A percentile compares a stretch with the other conserved stretches of the same genome.
Conservation (phyloP, 1,140 invertebrate genomes). For the Leptonema lineaticorne region DNA sequence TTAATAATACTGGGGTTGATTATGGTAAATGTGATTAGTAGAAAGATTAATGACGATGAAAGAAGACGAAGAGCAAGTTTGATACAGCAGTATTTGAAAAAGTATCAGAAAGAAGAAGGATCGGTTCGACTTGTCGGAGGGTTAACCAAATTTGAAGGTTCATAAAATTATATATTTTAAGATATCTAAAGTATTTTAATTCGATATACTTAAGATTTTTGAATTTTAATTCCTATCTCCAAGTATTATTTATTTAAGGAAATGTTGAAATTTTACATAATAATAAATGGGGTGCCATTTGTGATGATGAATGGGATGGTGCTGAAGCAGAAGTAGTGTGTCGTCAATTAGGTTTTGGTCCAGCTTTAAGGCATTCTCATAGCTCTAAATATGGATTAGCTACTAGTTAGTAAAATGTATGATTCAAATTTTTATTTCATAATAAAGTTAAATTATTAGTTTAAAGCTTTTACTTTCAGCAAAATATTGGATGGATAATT, state of each 20-base stretch:
- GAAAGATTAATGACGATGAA: slow-evolving; percentile 34
- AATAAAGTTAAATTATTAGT: too few species aligned
- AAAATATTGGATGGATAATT: slow-evolving; percentile 87
- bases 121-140: slow-evolving; percentile 67
- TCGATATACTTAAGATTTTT: too few species aligned
- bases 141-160: slow-evolving; percentile 64
- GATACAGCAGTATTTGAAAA: slow-evolving; percentile 57
- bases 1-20: neutral
- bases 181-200: too few species aligned
- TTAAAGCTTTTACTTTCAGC: slow-evolving; percentile 58
- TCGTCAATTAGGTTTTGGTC: slow-evolving; percentile 70
- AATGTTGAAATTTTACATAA: slow-evolving; percentile 87
- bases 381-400: slow-evolving; percentile 76
- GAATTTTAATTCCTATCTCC: too few species aligned
- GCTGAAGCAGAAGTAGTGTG: slow-evolving; percentile 82
- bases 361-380: slow-evolving; percentile 63
- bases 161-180: too few species aligned
- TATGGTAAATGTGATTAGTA: neutral
- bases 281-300: slow-evolving; percentile 84
- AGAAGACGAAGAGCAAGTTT: slow-evolving; percentile 50
- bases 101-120: slow-evolving; percentile 66
- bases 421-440: too few species aligned
- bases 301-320: slow-evolving; percentile 90
- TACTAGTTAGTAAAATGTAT: slow-evolving; percentile 61
- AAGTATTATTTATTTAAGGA: too few species aligned